A percentile compares a stretch with the other conserved stretches of the same genome.
Evolutionary conservation across 2,113 vertebrate genomes (phyloP).

Genomic region (Suncus etruscus): DNA sequence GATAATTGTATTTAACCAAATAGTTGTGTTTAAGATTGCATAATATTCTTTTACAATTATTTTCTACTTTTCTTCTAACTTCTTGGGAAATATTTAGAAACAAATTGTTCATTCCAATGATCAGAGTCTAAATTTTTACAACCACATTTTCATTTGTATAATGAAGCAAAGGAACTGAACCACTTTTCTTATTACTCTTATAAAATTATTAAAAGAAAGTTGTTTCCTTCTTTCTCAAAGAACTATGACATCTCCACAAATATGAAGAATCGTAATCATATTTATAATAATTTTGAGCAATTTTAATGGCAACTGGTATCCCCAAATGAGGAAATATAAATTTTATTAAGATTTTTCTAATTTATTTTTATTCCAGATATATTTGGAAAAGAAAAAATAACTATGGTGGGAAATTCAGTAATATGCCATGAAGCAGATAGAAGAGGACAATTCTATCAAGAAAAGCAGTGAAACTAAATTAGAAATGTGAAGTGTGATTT

Average conservation of each 20-base stretch:
- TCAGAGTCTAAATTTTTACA: not conserved
- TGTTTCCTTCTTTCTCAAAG: not conserved
- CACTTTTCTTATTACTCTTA: not conserved
- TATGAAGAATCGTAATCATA: not conserved
- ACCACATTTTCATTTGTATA: not conserved
- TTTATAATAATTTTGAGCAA: constrained; percentile 23
- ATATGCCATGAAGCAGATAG: constrained; percentile 69
- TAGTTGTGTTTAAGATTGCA: not conserved
- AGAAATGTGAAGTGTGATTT: constrained; percentile 11
- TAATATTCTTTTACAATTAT: not conserved
- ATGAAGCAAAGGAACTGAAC: not conserved
- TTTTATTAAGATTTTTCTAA: constrained; percentile 44
- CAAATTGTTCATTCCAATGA: not conserved
- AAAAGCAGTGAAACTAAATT: constrained; percentile 61
- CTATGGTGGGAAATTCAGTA: constrained; percentile 72
- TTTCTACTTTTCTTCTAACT: not conserved
- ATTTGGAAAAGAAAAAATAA: constrained; percentile 3
- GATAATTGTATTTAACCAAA: not conserved
- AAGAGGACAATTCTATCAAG: constrained; percentile 53
- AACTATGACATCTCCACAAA: not conserved
- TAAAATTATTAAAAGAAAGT: not conserved
- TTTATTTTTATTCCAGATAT: constrained; percentile 60
- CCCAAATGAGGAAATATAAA: constrained; percentile 38
- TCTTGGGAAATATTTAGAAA: not conserved
- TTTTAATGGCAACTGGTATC: not conserved